A percentile compares a stretch with the other conserved stretches of the same genome.
Conservation (phyloP, 1,140 invertebrate species). For the Caenorhabditis tropicalis region DNA sequence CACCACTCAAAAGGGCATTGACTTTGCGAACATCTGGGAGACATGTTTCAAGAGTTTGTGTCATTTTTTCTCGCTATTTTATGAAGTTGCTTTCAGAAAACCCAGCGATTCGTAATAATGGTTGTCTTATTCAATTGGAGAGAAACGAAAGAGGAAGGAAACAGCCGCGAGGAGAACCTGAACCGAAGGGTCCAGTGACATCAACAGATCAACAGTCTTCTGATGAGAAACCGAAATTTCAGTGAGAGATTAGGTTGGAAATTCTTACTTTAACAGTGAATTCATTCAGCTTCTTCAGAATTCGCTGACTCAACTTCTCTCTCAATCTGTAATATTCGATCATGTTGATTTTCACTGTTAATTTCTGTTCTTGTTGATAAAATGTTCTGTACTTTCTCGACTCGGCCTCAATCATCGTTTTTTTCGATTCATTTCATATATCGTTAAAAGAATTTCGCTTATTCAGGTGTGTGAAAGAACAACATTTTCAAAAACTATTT, state of each 20-base stretch:
- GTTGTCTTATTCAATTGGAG: background rate
- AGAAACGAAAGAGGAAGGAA: background rate
- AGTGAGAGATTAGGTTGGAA: background rate
- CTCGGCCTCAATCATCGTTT: background rate
- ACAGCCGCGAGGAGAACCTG: background rate
- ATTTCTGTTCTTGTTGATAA: too few relatives aligned
- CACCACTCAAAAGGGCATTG: background rate
- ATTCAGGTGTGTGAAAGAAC: background rate
- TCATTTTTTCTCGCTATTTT: background rate
- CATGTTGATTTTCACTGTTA: too few relatives aligned
- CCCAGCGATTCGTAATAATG: background rate
- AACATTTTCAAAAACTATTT: background rate
- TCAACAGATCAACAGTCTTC: background rate
- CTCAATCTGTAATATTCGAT: too few relatives aligned
- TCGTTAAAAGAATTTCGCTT: too few relatives aligned
- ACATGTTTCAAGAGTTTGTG: background rate
- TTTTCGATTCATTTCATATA: background rate
- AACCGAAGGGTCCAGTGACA: background rate
- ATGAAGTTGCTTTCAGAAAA: background rate
- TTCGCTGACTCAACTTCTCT: background rate
- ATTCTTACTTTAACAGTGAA: background rate
- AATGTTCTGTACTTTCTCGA: too few relatives aligned
- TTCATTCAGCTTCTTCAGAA: constrained; percentile 20
- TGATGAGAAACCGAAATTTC: background rate
- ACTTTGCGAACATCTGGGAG: background rate